Conservation (phyloP, 1,140 invertebrate genomes). For the Hirudo medicinalis region DNA sequence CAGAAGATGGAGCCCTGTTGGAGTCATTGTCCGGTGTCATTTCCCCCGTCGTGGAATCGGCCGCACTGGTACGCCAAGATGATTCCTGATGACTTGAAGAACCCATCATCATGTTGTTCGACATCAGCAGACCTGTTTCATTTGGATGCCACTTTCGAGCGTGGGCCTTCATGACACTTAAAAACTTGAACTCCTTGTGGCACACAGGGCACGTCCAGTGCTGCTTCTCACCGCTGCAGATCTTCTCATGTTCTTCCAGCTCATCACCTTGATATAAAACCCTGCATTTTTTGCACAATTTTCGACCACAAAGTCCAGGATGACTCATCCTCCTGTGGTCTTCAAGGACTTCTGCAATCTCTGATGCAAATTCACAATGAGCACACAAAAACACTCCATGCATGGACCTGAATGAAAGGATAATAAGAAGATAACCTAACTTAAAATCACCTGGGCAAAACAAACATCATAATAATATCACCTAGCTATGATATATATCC, state of each 20-base stretch:
- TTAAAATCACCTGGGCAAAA: too few species aligned
- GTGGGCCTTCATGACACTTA: conserved; percentile 28
- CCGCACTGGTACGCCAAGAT: neutral
- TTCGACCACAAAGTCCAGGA: conserved; percentile 24
- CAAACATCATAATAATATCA: too few species aligned
- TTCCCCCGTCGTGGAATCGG: conserved; percentile 17
- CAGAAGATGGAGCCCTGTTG: neutral
- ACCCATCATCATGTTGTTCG: neutral
- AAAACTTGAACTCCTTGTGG: conserved; percentile 33
- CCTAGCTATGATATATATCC: too few species aligned
- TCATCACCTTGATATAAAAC: conserved; percentile 31
- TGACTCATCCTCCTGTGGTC: conserved; percentile 18
- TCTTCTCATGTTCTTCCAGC: conserved; percentile 32
- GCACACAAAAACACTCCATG: conserved; percentile 21
- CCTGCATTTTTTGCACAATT: conserved; percentile 33
- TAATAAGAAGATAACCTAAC: neutral
- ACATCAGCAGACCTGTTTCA: conserved; percentile 18
- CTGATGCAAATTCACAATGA: conserved; percentile 20
- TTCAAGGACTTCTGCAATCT: conserved; percentile 6
- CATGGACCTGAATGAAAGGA: conserved; percentile 4
- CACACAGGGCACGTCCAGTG: conserved; percentile 32
- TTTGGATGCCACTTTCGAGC: conserved; percentile 28
- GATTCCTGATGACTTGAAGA: neutral
- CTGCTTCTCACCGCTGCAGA: conserved; percentile 29
- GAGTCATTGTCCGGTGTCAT: conserved; percentile 12